phyloP scores from a whole-genome alignment of 2,113 vertebrate species.

The Crotalus helleri region DNA sequence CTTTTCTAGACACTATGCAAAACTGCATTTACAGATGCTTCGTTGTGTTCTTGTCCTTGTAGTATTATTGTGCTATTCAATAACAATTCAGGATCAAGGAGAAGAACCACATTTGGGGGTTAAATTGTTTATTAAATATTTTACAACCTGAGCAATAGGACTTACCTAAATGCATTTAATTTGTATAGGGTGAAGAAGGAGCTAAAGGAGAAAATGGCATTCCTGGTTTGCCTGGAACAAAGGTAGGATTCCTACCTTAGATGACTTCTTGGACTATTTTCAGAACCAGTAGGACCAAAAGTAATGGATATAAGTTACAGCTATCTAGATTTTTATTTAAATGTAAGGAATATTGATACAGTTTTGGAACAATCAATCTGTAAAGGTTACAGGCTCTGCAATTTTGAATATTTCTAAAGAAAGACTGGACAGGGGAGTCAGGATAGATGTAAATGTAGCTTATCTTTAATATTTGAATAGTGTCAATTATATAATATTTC shows the following conservation, averaged over 20 bases:
- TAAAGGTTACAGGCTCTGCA: neutral
- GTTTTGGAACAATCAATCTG: neutral
- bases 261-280: neutral
- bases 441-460: conserved; percentile 20
- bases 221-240: conserved; percentile 69
- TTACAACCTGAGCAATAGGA: neutral
- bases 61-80: neutral
- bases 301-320: neutral
- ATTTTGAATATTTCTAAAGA: neutral
- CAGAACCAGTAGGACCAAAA: neutral
- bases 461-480: neutral
- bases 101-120: neutral
- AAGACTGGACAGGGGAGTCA: neutral
- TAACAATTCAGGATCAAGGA: neutral
- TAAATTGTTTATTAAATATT: neutral
- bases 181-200: conserved; percentile 68
- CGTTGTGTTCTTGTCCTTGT: neutral
- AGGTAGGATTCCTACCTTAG: conserved; percentile 54
- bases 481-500: neutral
- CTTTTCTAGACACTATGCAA: neutral
- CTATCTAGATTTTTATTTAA: neutral
- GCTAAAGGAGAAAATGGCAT: conserved; percentile 66
- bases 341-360: neutral
- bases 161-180: conserved; percentile 28
- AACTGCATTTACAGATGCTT: neutral